A percentile compares a stretch with the other conserved stretches of the same genome.
These are phyloP conservation scores for Latheticus oryzae DNA, from an alignment of 2,888 invertebrate genomes.

Conservation along the genomic window DNA sequence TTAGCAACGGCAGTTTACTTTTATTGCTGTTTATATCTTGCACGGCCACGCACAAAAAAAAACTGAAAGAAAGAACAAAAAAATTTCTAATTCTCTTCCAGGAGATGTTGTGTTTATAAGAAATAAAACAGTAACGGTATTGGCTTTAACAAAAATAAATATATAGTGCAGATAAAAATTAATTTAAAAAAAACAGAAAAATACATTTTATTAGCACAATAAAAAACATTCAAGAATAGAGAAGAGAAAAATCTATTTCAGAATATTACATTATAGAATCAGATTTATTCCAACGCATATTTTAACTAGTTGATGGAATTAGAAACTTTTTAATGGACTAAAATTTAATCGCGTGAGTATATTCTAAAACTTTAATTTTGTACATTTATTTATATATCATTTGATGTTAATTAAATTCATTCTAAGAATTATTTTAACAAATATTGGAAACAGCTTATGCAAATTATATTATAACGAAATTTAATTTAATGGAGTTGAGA, in stretches of 20 bases:
- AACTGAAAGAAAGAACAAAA: conserved; percentile 8
- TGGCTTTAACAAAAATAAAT: conserved; percentile 19
- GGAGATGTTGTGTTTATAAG: conserved; percentile 6
- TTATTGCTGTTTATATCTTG: conserved; percentile 25
- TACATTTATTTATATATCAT: too few relatives aligned
- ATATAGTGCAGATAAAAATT: conserved; percentile 28
- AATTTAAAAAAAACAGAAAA: conserved; percentile 25
- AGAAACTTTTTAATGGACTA: too few relatives aligned
- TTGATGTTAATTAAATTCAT: too few relatives aligned
- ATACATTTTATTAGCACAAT: too few relatives aligned
- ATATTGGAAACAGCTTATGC: too few relatives aligned
- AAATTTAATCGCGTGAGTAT: too few relatives aligned
- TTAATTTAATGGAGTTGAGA: too few relatives aligned
- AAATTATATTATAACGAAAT: too few relatives aligned
- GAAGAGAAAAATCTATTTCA: conserved; percentile 8
- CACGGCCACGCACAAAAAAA: conserved; percentile 9
- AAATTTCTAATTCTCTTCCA: conserved; percentile 27
- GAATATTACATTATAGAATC: conserved; percentile 36
- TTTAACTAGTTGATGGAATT: too few relatives aligned
- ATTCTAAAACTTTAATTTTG: too few relatives aligned
- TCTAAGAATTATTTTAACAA: too few relatives aligned
- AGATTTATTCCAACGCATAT: conserved; percentile 19
- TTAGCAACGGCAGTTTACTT: conserved; percentile 21
- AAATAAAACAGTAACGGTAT: conserved; percentile 13
- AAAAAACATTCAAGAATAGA: too few relatives aligned